These are phyloP conservation scores for Eupithecia inturbata DNA, from an alignment of 2,888 invertebrate genomes.

Conservation along the genomic window DNA sequence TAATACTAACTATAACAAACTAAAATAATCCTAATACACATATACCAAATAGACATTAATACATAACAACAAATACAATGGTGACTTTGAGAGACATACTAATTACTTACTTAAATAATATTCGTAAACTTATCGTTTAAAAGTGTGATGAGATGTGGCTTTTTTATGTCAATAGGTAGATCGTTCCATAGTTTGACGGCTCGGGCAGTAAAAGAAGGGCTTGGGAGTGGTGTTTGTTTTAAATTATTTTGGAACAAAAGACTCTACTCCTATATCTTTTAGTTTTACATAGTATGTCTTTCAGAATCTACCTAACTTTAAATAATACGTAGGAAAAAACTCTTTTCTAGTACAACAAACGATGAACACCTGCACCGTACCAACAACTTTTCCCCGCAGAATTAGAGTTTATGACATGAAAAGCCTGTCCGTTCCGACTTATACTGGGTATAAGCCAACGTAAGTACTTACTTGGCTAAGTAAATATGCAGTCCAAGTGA, in stretches of 20 bases:
- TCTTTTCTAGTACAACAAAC: not conserved
- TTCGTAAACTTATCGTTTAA: too few relatives aligned
- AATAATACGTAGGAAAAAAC: not conserved
- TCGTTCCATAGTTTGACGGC: too few relatives aligned
- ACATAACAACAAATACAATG: too few relatives aligned
- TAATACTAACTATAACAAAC: too few relatives aligned
- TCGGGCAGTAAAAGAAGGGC: too few relatives aligned
- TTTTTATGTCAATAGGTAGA: too few relatives aligned
- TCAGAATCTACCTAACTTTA: not conserved
- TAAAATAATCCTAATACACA: too few relatives aligned
- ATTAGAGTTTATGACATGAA: slow-evolving; percentile 15
- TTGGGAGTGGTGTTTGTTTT: slow-evolving; percentile 6
- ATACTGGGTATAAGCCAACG: slow-evolving; percentile 49
- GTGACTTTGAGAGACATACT: too few relatives aligned
- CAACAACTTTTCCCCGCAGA: not conserved
- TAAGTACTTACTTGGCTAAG: slow-evolving; percentile 45
- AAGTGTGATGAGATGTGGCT: too few relatives aligned
- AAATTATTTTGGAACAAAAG: not conserved
- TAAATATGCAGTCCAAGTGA: slow-evolving; percentile 57
- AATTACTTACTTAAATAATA: too few relatives aligned
- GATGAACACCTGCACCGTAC: not conserved
- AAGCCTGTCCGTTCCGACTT: slow-evolving; percentile 30
- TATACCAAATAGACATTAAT: too few relatives aligned
- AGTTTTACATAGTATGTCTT: not conserved
- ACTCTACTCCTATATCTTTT: not conserved